A percentile compares a stretch with the other conserved stretches of the same genome.
phyloP scores from a whole-genome alignment of 2,888 invertebrate genomes.

The Aricia artaxerxes region DNA sequence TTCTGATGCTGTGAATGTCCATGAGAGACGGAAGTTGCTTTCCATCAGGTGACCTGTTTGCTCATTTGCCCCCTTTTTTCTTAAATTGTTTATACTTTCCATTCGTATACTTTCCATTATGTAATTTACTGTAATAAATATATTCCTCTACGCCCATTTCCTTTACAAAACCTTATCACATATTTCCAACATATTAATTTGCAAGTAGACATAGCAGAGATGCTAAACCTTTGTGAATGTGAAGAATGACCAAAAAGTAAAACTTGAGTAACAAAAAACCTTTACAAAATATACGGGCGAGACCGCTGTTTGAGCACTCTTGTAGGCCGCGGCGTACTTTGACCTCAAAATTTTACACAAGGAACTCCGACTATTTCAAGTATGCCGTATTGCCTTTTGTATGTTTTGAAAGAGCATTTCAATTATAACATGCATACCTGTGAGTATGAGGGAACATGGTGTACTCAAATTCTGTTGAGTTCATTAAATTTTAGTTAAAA shows the following conservation, averaged over 20 bases:
- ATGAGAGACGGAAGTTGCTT: too few relatives aligned
- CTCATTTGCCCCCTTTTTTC: too few relatives aligned
- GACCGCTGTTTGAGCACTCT: slow-evolving; percentile 23
- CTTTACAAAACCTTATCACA: too few relatives aligned
- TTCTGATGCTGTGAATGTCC: too few relatives aligned
- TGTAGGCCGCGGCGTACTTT: slow-evolving; percentile 15
- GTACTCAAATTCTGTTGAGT: not conserved
- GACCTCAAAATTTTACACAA: slow-evolving; percentile 29
- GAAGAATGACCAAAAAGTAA: slow-evolving; percentile 10
- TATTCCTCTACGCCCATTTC: too few relatives aligned
- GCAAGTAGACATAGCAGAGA: not conserved
- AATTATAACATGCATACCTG: slow-evolving; percentile 14
- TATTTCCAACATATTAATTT: not conserved
- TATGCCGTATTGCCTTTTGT: slow-evolving; percentile 16
- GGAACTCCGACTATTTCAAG: slow-evolving; percentile 15
- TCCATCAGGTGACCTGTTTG: too few relatives aligned
- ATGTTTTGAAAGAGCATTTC: slow-evolving; percentile 21
- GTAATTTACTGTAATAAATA: too few relatives aligned
- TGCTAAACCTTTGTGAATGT: slow-evolving; percentile 8
- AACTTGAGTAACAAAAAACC: slow-evolving; percentile 21
- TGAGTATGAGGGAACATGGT: not conserved
- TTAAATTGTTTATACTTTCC: too few relatives aligned
- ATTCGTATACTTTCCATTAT: too few relatives aligned
- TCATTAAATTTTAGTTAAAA: not conserved
- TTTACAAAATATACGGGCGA: slow-evolving; percentile 24